Evolutionary conservation across 1,140 invertebrate species (phyloP), one percentile per base, ranked within the genome.

Genomic region (Neocloeon triangulifer): DNA sequence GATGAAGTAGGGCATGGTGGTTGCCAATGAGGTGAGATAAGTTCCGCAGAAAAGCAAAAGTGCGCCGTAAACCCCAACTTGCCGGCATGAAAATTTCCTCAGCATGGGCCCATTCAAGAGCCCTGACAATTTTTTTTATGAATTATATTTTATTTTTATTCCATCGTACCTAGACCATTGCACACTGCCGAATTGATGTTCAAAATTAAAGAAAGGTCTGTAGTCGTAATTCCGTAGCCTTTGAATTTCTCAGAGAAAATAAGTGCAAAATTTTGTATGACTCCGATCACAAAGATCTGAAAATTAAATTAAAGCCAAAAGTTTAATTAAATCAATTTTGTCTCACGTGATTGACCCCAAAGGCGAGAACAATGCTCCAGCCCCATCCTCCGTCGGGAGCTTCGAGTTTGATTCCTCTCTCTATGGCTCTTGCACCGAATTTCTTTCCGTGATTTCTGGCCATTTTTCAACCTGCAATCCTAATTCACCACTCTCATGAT

Each of bases 31-130:
- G 17, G 41, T 47, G 8, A 46, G 20, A 33, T 46, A 41, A 34
- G 47, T 46, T 14, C 46, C 46, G 2, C 40, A 18, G 28, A 40
- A 44, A 36, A 49, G 41, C 1, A 50, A 10, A 4, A 20, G 28
- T 9, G 39, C 37, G 9, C 48, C 49, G 25, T 40, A 15, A 25
- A 46, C 37, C 5, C 46, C 45, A 0, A 47, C 42, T 10, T 37
- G 37, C 25, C 40, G 34, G 32, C 43, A 48, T 19, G 39, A 39
- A 32, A 45, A 49, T 30, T 33, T 37, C 37, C 47, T 50, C 19
- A 51, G 25, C n/a, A 51, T 37, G 6, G 49, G 49, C 13, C 47
- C 49, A 18, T 42, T 41, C 22, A 51, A 39, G 26, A 51, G 42
- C 10, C 49, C 49, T 41, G 40, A 33, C 31, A 36, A n/a, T n/a